A percentile compares a stretch with the other conserved stretches of the same genome.
phyloP scores from a whole-genome alignment of 2,888 invertebrate species.

The Dynastes hyllus region DNA sequence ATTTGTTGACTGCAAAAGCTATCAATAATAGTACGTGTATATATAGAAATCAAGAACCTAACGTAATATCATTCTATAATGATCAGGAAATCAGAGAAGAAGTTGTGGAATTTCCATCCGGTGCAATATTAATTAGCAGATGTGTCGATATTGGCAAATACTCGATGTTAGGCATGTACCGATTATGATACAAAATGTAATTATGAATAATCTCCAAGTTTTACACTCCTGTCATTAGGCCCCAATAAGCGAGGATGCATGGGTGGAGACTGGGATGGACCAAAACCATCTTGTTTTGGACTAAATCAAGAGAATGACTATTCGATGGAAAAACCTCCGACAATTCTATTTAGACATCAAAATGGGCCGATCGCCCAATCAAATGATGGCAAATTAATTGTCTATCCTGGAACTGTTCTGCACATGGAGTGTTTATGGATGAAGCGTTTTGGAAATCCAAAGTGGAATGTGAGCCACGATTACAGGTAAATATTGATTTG shows the following conservation, averaged over 20 bases:
- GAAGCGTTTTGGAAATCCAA: slow-evolving; percentile 87
- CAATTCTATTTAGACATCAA: slow-evolving; percentile 87
- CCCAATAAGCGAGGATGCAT: slow-evolving; percentile 82
- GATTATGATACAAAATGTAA: neutral
- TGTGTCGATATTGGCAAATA: slow-evolving; percentile 92
- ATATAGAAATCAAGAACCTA: slow-evolving; percentile 84
- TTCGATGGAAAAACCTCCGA: slow-evolving; percentile 90
- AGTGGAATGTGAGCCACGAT: slow-evolving; percentile 85
- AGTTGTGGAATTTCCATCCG: slow-evolving; percentile 85
- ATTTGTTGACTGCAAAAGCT: slow-evolving; percentile 63
- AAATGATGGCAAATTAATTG: slow-evolving; percentile 88
- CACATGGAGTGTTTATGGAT: slow-evolving; percentile 95
- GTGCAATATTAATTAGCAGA: slow-evolving; percentile 75
- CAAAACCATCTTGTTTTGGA: slow-evolving; percentile 85
- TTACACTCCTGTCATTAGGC: slow-evolving; percentile 69
- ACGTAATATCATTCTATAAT: slow-evolving; percentile 87
- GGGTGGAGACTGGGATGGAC: slow-evolving; percentile 87
- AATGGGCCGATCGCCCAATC: slow-evolving; percentile 90
- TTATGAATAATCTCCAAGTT: neutral
- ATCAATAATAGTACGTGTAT: slow-evolving; percentile 78
- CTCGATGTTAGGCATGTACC: slow-evolving; percentile 75
- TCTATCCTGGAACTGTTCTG: slow-evolving; percentile 88
- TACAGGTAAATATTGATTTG: slow-evolving; percentile 72
- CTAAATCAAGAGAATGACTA: slow-evolving; percentile 91
- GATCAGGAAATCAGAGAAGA: slow-evolving; percentile 85